phyloP scores from a whole-genome alignment of 2,888 invertebrate genomes.

The Hetaerina titia region DNA sequence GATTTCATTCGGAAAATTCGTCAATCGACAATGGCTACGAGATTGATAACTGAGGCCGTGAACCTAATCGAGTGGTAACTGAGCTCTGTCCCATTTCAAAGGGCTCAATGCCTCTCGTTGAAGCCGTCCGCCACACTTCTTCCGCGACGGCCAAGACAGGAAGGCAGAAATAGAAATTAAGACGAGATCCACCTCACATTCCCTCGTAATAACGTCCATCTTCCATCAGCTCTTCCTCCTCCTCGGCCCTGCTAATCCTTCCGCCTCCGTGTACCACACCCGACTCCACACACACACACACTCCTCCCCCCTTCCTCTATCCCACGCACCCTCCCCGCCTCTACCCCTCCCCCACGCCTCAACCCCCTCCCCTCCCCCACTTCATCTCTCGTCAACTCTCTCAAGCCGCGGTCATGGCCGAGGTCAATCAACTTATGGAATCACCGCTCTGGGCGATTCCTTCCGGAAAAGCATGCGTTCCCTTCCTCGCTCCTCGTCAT shows the following conservation, averaged over 20 bases:
- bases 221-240: conserved; percentile 1
- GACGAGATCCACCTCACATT: not conserved
- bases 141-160: not conserved
- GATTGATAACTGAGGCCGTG: no score
- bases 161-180: not conserved
- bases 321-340: not conserved
- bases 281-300: not conserved
- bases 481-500: not conserved
- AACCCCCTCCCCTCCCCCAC: not conserved
- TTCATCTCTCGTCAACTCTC: not conserved
- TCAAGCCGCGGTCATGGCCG: conserved; percentile 52
- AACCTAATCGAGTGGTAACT: no score
- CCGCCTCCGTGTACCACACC: not conserved
- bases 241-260: not conserved
- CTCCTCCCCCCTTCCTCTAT: not conserved
- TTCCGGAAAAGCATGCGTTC: conserved; percentile 43
- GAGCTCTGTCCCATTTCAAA: no score
- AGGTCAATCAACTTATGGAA: conserved; percentile 63
- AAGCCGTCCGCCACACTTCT: not conserved
- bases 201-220: not conserved
- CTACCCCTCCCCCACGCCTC: not conserved
- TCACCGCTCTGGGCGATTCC: conserved; percentile 62
- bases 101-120: no score
- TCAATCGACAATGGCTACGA: no score
- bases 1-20: no score